Evolutionary conservation across 2,888 invertebrate species (phyloP), one percentile per base, ranked within the genome.

Genomic region (Patella ulyssiponensis): DNA sequence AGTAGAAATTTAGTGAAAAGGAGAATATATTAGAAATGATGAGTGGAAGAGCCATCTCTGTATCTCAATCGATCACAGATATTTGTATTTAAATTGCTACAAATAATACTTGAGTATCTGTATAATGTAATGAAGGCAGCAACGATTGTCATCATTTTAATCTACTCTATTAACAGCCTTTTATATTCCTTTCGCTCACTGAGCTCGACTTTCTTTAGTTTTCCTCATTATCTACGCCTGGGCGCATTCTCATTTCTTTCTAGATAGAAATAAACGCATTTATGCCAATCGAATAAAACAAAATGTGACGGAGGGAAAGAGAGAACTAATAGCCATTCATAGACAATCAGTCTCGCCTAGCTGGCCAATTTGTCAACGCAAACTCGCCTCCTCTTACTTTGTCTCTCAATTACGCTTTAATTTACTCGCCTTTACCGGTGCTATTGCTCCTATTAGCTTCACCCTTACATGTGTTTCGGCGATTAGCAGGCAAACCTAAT

Each of bases 241-340:
- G 20, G 20, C 23, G 64, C 20, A 64, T 64, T 64, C 64, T 64
- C 64, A 64, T 64, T 64, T 64, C 64, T 64, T 64, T 64, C 20
- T 20, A 64, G 64, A 64, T 64, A 20, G 64, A 64, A 64, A 64
- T 64, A 64, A 64, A 64, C 64, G 64, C 64, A 64, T 64, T 64
- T 64, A 20, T 64, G 23, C 20, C 64, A 64, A 64, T 64, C 64
- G 64, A 64, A 64, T 64, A 64, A 64, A 64, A 64, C 64, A 64
- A 64, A 64, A 64, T 64, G 64, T 64, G 64, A 64, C 64, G 64
- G 64, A 23, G 23, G 23, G 64, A 64, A 23, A 23, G 20, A 23
- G 64, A 64, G 64, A 64, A 64, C 64, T 64, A 64, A 64, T 64
- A 64, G 64, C 64, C 64, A 64, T 64, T 64, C 64, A 64, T 64